These are phyloP conservation scores for Drosophila nigromelanica DNA, from an alignment of 1,140 invertebrate genomes.

Conservation along the genomic window DNA sequence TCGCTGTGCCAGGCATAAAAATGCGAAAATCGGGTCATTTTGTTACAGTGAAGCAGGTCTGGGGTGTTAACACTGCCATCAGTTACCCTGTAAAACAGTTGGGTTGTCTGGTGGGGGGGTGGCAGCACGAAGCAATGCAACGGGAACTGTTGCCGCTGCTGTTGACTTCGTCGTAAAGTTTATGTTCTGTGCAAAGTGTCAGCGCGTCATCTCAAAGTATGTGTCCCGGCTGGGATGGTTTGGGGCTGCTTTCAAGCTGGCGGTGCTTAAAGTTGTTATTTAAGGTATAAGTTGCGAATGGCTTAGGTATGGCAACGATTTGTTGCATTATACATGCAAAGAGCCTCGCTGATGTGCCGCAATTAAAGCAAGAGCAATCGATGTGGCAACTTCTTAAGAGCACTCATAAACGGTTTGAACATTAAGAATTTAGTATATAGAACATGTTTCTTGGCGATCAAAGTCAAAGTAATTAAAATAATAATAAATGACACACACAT, in stretches of 20 bases:
- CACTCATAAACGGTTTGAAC: slow-evolving; percentile 4
- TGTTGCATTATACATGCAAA: background rate
- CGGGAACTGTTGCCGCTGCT: slow-evolving; percentile 12
- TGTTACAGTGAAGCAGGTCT: slow-evolving; percentile 21
- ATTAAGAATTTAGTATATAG: background rate
- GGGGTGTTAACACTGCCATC: slow-evolving; percentile 40
- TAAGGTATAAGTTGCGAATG: slow-evolving; percentile 34
- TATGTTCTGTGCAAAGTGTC: slow-evolving; percentile 47
- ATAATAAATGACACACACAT: background rate
- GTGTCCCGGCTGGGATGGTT: slow-evolving; percentile 10
- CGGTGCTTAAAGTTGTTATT: slow-evolving; percentile 48
- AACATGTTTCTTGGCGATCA: background rate
- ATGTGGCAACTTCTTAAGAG: slow-evolving; percentile 27
- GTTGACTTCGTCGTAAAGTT: slow-evolving; percentile 34
- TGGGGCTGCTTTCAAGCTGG: slow-evolving; percentile 2
- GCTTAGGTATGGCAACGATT: slow-evolving; percentile 17
- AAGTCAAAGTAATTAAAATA: slow-evolving; percentile 3
- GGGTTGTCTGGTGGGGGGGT: no score
- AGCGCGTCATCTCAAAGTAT: slow-evolving; percentile 40
- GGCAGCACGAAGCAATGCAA: background rate
- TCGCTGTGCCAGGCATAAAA: slow-evolving; percentile 58
- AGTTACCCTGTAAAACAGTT: slow-evolving; percentile 19
- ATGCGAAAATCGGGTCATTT: slow-evolving; percentile 76
- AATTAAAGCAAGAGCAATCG: slow-evolving; percentile 24
- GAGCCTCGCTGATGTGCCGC: background rate